Evolutionary conservation across 2,797 vertebrate genomes (phyloP).

Genomic region (Champsocephalus esox): DNA sequence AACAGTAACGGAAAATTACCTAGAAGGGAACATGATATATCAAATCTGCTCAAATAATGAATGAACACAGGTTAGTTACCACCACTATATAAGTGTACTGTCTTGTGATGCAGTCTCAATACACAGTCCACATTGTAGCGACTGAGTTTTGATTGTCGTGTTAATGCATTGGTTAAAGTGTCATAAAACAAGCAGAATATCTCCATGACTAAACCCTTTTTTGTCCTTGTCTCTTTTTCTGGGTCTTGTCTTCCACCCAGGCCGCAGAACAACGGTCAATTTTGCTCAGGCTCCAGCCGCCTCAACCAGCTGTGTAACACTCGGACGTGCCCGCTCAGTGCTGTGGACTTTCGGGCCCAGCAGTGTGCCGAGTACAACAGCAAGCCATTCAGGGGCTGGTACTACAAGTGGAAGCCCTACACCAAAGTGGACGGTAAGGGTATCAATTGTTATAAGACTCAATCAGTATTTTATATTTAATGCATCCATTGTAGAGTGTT

Average conservation of each 20-base stretch:
- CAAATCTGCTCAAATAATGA: no score
- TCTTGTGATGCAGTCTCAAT: no score
- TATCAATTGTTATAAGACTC: background rate
- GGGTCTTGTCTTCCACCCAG: constrained; percentile 72
- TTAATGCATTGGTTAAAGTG: background rate
- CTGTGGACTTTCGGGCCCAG: constrained; percentile 91
- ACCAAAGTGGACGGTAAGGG: constrained; percentile 94
- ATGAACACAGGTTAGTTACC: no score
- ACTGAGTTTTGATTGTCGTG: background rate
- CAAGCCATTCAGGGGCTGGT: constrained; percentile 98
- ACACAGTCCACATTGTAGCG: background rate
- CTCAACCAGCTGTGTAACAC: constrained; percentile 92
- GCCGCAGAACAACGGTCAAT: constrained; percentile 94
- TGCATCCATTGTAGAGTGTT: background rate
- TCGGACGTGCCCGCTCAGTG: constrained; percentile 82
- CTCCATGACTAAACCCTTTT: background rate
- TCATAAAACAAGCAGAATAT: background rate
- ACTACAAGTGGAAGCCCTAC: constrained; percentile 99
- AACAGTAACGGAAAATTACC: no score
- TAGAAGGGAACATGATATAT: no score
- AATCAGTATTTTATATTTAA: background rate
- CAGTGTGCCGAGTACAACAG: constrained; percentile 98
- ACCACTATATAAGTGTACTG: no score
- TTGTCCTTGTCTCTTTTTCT: background rate
- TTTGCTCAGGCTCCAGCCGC: constrained; percentile 90